A percentile compares a stretch with the other conserved stretches of the same genome.
These are phyloP conservation scores for Cydia fagiglandana DNA, from an alignment of 1,140 invertebrate genomes.

Conservation along the genomic window DNA sequence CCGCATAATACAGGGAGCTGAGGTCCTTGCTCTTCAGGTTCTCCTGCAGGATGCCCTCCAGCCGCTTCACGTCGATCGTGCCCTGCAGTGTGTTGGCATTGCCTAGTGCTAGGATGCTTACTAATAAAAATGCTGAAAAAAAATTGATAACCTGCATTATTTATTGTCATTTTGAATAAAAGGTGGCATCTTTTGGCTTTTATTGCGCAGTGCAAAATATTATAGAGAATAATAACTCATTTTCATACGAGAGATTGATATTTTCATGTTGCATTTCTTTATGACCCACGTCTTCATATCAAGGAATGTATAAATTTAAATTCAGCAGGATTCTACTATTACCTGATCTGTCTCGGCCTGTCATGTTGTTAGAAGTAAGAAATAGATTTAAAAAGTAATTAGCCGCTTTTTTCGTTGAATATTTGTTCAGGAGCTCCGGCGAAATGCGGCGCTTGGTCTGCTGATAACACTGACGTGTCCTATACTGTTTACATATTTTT, in stretches of 20 bases:
- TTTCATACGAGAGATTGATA: too few species aligned
- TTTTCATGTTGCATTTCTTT: too few species aligned
- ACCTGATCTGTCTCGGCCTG: neutral
- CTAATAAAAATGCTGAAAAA: slow-evolving; percentile 59
- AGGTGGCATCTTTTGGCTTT: neutral
- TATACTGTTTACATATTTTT: slow-evolving; percentile 38
- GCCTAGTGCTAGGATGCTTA: slow-evolving; percentile 55
- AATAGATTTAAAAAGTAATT: neutral
- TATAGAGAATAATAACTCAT: too few species aligned
- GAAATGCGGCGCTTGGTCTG: slow-evolving; percentile 36
- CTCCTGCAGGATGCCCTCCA: slow-evolving; percentile 69
- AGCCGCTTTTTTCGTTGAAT: neutral
- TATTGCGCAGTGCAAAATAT: neutral
- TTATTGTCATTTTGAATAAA: neutral
- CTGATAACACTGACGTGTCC: slow-evolving; percentile 64
- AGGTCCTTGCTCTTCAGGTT: slow-evolving; percentile 69
- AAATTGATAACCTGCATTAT: neutral
- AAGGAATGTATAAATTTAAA: neutral
- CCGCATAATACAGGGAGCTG: slow-evolving; percentile 62
- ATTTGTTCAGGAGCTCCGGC: neutral
- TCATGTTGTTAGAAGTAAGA: neutral
- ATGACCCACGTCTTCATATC: neutral
- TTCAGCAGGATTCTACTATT: neutral
- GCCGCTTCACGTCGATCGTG: slow-evolving; percentile 67
- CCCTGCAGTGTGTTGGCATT: slow-evolving; percentile 69